These are phyloP conservation scores for Glaucomys volans DNA, from an alignment of 2,113 vertebrate genomes.

Conservation along the genomic window DNA sequence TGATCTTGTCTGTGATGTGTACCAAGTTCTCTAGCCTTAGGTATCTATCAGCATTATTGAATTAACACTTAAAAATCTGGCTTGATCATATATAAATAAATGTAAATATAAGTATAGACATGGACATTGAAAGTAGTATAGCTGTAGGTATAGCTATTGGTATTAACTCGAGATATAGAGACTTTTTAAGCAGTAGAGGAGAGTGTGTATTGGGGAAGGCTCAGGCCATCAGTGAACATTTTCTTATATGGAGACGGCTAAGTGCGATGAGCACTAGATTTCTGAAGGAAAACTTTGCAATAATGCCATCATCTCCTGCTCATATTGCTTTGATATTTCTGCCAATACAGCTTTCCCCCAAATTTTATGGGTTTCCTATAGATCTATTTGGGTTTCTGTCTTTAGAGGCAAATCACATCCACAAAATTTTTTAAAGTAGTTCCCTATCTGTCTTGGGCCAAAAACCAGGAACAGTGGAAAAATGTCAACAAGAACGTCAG, in stretches of 20 bases:
- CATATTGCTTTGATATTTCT: not conserved
- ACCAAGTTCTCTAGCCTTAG: too few species aligned
- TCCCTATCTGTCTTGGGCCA: not conserved
- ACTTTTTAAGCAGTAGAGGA: not conserved
- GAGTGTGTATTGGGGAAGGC: not conserved
- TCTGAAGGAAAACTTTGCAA: not conserved
- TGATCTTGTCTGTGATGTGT: too few species aligned
- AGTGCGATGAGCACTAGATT: fast-evolving
- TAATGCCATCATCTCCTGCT: not conserved
- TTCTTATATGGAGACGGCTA: not conserved
- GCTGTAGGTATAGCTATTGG: too few species aligned
- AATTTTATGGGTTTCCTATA: not conserved
- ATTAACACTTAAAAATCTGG: too few species aligned
- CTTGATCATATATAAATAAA: too few species aligned
- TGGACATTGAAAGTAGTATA: too few species aligned
- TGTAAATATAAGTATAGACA: too few species aligned
- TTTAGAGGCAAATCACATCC: not conserved
- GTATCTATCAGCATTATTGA: too few species aligned
- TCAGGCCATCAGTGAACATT: fast-evolving
- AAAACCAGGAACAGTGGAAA: not conserved
- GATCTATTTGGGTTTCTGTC: not conserved
- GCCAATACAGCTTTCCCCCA: not conserved
- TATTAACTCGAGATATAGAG: not conserved
- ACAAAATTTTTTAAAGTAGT: not conserved
- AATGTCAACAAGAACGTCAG: not conserved